Evolutionary conservation across 2,797 vertebrate genomes (phyloP), one percentile per base, ranked within the genome.

Genomic region (Thalassophryne amazonica): DNA sequence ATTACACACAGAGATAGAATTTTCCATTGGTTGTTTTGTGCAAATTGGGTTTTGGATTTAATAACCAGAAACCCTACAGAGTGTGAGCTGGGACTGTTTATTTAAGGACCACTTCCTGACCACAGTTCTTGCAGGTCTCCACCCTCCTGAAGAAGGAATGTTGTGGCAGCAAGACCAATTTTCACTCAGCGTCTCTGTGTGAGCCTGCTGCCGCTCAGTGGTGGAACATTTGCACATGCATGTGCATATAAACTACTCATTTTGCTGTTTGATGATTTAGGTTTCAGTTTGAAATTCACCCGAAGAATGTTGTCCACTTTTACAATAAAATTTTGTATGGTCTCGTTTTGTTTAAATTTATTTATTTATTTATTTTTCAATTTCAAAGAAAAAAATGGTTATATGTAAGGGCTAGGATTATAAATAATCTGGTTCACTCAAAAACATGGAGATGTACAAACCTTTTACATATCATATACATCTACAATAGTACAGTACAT

Each of bases 31-130:
- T 19, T 22, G 11, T 37, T 59, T 7, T 33, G 21, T 19, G 20
- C 24, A 1, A 11, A 16, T 16, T 29, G 27, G 7, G 1, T 3
- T 13, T 12, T 2, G 7, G 32, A 5, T 54, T 58, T 36, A 29
- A 5, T 11, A 31, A 21, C 46, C 19, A 33, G 33, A 39, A 34
- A 36, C 43, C 33, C 23, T 60, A 50, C 20, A 60, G 70, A 80
- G 69, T 70, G 70, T 57, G 68, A 60, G 60, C 40, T 13, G 15
- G 51, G 52, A 40, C 24, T 81, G 48, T 84, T 81, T 76, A 54
- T 70, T 80, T 71, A 80, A 80, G 60, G 72, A 80, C 79, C 68
- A 60, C 83, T 85, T 88, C 81, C 85, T 83, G 80, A 77, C 76
- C 68, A 49, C 66, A 75, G 55, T 66, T 69, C 56, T 77, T 72